A percentile compares a stretch with the other conserved stretches of the same genome.
Conservation (phyloP, 2,113 vertebrate genomes). For the Callopanchax toddi region DNA sequence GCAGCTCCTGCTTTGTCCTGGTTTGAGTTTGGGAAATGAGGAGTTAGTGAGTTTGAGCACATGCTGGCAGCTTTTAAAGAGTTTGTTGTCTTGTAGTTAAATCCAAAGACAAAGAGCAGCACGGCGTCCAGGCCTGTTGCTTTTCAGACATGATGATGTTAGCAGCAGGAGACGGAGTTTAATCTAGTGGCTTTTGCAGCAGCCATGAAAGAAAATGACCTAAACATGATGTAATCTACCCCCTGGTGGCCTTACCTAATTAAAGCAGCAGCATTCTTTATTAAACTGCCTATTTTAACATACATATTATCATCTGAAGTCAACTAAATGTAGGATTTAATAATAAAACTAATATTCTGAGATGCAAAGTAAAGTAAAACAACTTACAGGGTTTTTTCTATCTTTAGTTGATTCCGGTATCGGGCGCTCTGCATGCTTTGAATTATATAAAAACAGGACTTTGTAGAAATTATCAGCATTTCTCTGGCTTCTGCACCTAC, state of each 20-base stretch:
- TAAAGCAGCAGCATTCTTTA: constrained; percentile 24
- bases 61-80: constrained; percentile 65
- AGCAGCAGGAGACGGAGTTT: constrained; percentile 66
- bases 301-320: background rate
- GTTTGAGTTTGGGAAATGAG: constrained; percentile 57
- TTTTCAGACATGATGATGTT: constrained; percentile 60
- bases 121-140: constrained; percentile 61
- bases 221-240: constrained; percentile 51
- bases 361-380: background rate
- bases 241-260: constrained; percentile 35
- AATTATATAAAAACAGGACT: constrained; percentile 1
- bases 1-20: constrained; percentile 53
- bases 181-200: constrained; percentile 70
- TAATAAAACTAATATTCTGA: no score
- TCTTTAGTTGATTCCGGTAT: no score
- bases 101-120: constrained; percentile 75
- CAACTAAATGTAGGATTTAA: no score
- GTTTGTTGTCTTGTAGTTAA: constrained; percentile 56
- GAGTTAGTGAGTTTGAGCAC: constrained; percentile 56
- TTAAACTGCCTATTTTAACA: constrained; percentile 14
- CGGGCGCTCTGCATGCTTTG: no score
- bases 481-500: no score
- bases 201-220: constrained; percentile 51
- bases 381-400: constrained; percentile 40
- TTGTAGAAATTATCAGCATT: background rate